phyloP scores from a whole-genome alignment of 2,797 vertebrate species.

The Protosalanx chinensis region DNA sequence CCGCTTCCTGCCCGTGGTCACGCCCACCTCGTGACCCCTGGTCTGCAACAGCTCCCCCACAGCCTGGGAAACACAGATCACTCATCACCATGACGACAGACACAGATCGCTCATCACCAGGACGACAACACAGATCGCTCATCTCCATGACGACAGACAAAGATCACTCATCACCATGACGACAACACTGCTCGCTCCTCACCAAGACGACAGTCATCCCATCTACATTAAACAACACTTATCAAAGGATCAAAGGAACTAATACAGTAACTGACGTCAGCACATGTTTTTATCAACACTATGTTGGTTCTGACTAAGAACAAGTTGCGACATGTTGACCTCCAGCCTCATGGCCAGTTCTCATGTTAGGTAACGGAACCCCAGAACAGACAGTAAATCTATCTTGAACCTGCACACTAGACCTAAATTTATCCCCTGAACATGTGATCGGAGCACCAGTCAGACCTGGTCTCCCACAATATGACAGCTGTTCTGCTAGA shows the following conservation, averaged over 20 bases:
- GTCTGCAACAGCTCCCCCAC: conserved; percentile 91
- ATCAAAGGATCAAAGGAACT: not conserved
- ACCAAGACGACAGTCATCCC: too few relatives aligned
- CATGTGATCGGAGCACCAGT: conserved; percentile 66
- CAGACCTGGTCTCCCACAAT: conserved; percentile 53
- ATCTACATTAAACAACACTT: too few relatives aligned
- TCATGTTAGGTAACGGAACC: conserved; percentile 59
- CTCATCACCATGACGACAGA: too few relatives aligned
- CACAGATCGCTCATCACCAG: too few relatives aligned
- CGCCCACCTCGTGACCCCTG: conserved; percentile 93
- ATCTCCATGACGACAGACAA: too few relatives aligned
- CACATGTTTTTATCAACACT: not conserved
- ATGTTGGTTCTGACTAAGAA: conserved; percentile 5
- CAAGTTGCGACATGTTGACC: conserved; percentile 44
- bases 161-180: too few relatives aligned
- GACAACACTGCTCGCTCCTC: too few relatives aligned
- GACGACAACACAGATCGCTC: too few relatives aligned
- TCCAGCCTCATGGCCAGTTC: conserved; percentile 37
- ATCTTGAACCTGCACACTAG: conserved; percentile 58
- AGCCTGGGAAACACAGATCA: conserved; percentile 66
- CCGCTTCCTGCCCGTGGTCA: conserved; percentile 95
- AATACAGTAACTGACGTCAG: not conserved
- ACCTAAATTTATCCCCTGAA: conserved; percentile 72
- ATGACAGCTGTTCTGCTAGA: conserved; percentile 64
- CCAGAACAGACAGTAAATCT: conserved; percentile 56